Evolutionary conservation across 2,113 vertebrate genomes (phyloP), one percentile per base, ranked within the genome.

Genomic region (Ageneiosus marmoratus): DNA sequence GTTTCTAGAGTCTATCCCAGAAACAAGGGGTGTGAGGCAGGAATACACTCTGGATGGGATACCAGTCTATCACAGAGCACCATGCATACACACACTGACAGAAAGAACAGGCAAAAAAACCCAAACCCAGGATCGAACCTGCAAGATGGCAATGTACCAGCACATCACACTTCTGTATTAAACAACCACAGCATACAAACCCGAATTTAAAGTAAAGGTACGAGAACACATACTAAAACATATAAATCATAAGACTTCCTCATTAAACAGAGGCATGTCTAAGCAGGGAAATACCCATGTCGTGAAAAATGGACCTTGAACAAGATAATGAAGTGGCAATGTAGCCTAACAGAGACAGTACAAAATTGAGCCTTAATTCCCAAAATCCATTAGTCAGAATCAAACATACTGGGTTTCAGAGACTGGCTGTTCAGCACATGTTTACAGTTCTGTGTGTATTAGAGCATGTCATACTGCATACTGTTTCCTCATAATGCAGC

Each of bases 401-500:
- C n/a, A 1, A 18, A 53, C 48, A 51, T 16, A 53, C 1, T 20
- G 7, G 8, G 20, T 70, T 44, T 44, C 22, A 46, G 37, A 37
- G 32, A 22, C 60, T 5, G 16, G 32, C 63, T 34, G 29, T 4
- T 67, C 63, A 65, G 63, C 13, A 79, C 50, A n/a, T 81, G 48
- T 65, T 58, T 70, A 44, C 55, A 46, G 15, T n/a, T 72, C 3
- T 65, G 18, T 79, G 77, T 13, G n/a, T n/a, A n/a, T n/a, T n/a
- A n/a, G n/a, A n/a, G n/a, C n/a, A n/a, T n/a, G 37, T 41, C 37
- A 41, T 41, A 41, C 37, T 41, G 37, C 5, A 5, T 41, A 41
- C 37, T 41, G 13, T 82, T 82, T 82, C 80, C 80, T 82, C 70
- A 62, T 75, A 62, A 18, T 50, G 34, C 2, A 46, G 27, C 13